Evolutionary conservation across 64 coral and sea anemone species (phyloP), one percentile per base, ranked within the genome.

Genomic region (Stichodactyla helianthus): DNA sequence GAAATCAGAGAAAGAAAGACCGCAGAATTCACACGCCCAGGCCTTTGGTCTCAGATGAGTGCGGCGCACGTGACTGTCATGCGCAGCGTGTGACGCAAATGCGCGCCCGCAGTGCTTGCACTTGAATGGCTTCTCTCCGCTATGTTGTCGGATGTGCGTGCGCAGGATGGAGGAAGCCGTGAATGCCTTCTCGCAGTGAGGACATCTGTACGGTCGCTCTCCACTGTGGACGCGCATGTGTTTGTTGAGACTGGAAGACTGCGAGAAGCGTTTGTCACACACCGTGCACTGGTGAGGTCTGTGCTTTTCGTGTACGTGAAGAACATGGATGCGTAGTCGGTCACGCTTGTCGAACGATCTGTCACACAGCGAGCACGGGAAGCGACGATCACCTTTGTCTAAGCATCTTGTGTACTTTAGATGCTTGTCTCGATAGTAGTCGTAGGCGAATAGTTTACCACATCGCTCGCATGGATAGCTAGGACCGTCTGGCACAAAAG

Each of bases 311-410:
- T 96, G 94, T 4, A 96, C 94, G 52, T 96, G 94, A 51, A 96
- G 74, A 17, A 96, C 88, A 52, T 96, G 94, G 51, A 96, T 96
- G 52, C 94, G 94, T 19, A 96, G 81, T 13, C 94, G 87, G 88
- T 93, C 94, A 56, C 94, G 90, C 86, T 95, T 95, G 80, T 95
- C 94, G 59, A 95, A 95, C n/a, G 94, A 96, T 28, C 94, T 90
- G 83, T 96, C 88, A 87, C 94, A 96, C 59, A 96, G 50, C 19
- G 91, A 83, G 59, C 94, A 96, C 10, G 94, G 94, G 83, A 93
- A 96, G 23, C 91, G 88, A 23, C 94, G 78, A 76, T 93, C 85
- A 50, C 94, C 94, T 55, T 92, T 93, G 71, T 96, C 94, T 8
- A 96, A 84, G 52, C 91, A 96, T 5, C 94, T 88, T 18, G 94